phyloP scores from a whole-genome alignment of 2,888 invertebrate genomes.

The Eustalomyia histrio region DNA sequence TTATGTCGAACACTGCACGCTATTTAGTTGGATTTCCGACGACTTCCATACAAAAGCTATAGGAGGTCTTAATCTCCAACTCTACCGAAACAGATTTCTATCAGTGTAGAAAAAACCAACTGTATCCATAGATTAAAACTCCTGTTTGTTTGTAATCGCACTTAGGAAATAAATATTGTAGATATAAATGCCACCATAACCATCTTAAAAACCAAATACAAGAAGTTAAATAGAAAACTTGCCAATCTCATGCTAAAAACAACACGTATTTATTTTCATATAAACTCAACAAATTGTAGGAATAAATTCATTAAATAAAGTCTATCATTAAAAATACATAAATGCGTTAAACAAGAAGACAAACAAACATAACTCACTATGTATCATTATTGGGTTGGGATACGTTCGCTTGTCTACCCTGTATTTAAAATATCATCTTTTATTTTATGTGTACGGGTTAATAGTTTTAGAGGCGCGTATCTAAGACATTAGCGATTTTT shows the following conservation, averaged over 20 bases:
- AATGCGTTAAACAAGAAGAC: conserved; percentile 11
- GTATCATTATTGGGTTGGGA: conserved; percentile 2
- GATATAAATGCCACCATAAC: neutral
- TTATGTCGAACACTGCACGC: no score
- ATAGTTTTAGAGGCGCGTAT: conserved; percentile 35
- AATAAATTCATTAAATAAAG: conserved; percentile 11
- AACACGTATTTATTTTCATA: conserved; percentile 9
- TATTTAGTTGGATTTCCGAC: no score
- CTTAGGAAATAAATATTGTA: no score
- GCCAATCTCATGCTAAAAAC: conserved; percentile 26
- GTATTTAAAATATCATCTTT: conserved; percentile 24
- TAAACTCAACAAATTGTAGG: neutral
- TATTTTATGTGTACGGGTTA: conserved; percentile 1
- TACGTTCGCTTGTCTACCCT: conserved; percentile 9
- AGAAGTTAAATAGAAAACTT: conserved; percentile 18
- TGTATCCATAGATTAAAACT: no score
- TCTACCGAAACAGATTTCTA: no score
- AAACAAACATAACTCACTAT: neutral
- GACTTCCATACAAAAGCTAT: no score
- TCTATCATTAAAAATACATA: conserved; percentile 41
- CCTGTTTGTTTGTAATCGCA: no score
- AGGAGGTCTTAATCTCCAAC: no score
- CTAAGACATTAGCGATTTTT: conserved; percentile 35
- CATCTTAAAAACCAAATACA: neutral
- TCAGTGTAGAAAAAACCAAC: no score